Conservation (phyloP, 2,888 invertebrate species). For the Mesochorus sp. region DNA sequence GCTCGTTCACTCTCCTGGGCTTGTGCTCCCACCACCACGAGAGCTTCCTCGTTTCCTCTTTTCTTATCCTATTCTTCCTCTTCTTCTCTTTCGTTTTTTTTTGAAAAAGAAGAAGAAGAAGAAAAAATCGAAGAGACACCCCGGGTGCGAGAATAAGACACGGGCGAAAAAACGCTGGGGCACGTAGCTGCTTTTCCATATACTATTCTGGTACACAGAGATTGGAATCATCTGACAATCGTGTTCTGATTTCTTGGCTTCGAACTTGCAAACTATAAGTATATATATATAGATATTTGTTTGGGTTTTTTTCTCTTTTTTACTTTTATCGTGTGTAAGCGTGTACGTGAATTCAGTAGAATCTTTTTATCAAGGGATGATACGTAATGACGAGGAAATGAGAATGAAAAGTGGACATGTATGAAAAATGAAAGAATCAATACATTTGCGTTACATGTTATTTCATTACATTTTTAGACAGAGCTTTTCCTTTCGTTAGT, state of each 20-base stretch:
- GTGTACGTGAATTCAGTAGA: no score
- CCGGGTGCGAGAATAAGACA: not conserved
- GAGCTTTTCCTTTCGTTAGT: no score
- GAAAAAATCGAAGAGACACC: not conserved
- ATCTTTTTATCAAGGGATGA: no score
- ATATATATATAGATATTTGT: constrained; percentile 11
- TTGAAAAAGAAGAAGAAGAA: no score
- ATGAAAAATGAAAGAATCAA: no score
- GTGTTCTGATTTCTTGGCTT: constrained; percentile 42
- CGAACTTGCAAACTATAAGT: not conserved
- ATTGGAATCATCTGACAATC: constrained; percentile 49
- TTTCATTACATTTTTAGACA: no score
- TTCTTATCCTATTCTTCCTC: not conserved
- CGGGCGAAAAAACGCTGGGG: constrained; percentile 3
- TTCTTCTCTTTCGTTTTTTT: not conserved
- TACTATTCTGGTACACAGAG: constrained; percentile 10
- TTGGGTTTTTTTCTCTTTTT: not conserved
- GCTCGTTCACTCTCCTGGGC: not conserved
- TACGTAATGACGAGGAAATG: no score
- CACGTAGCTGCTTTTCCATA: not conserved
- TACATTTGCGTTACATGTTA: no score
- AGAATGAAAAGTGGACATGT: no score
- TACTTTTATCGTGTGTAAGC: no score
- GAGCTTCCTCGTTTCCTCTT: not conserved
- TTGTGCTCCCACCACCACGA: constrained; percentile 2